These are phyloP conservation scores for Tupaia chinensis DNA, from an alignment of 2,113 vertebrate species.

Conservation along the genomic window DNA sequence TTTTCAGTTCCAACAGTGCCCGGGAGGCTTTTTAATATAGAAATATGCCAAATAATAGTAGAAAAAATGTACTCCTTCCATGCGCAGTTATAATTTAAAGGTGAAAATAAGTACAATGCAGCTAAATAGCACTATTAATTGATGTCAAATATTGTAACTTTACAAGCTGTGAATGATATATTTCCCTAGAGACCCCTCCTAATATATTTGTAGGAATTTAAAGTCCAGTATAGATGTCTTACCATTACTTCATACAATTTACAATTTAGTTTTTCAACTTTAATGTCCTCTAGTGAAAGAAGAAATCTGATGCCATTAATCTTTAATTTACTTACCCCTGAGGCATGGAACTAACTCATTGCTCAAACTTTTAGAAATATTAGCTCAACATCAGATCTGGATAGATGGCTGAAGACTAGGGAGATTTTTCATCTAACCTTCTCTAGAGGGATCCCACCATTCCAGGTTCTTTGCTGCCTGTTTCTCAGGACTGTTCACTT, in stretches of 20 bases:
- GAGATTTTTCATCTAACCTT: neutral
- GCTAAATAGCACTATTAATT: conserved; percentile 19
- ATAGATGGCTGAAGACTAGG: neutral
- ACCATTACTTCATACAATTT: neutral
- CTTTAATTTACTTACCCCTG: neutral
- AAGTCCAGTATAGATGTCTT: neutral
- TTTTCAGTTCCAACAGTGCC: conserved; percentile 3
- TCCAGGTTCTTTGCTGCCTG: too few relatives aligned
- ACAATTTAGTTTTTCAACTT: neutral
- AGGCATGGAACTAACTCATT: neutral
- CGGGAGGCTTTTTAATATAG: conserved; percentile 18
- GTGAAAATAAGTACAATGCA: conserved; percentile 13
- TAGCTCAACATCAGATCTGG: neutral
- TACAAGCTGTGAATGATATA: neutral
- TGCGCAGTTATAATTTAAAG: conserved; percentile 35
- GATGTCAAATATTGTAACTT: neutral
- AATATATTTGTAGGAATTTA: neutral
- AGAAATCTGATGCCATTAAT: neutral
- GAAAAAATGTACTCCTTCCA: neutral
- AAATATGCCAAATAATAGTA: neutral
- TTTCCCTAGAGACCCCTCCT: neutral
- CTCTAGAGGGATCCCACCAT: neutral
- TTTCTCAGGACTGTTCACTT: too few relatives aligned
- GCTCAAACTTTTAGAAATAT: neutral
- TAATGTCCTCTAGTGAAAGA: neutral